These are phyloP conservation scores for Eriocheir sinensis DNA, from an alignment of 1,140 invertebrate species.

Conservation along the genomic window DNA sequence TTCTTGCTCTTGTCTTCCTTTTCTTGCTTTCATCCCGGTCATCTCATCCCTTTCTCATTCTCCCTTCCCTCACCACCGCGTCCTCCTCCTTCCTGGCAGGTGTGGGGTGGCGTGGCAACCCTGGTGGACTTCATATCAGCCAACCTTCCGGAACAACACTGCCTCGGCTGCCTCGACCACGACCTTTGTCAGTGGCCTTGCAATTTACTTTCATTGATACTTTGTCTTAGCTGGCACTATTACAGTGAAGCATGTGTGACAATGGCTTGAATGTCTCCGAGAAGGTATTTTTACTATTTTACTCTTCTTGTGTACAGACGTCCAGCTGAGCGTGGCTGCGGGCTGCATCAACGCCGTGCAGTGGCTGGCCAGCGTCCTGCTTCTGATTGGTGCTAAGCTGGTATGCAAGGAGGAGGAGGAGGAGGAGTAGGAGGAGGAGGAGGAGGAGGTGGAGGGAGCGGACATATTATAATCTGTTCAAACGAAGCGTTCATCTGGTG, in stretches of 20 bases:
- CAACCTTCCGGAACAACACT: constrained; percentile 5
- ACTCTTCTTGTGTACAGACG: background rate
- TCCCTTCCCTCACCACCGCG: too few species aligned
- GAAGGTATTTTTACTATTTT: background rate
- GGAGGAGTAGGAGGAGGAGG: background rate
- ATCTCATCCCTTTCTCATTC: too few species aligned
- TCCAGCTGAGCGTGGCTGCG: background rate
- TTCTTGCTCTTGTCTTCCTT: too few species aligned
- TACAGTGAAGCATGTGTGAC: background rate
- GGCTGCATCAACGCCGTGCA: constrained; percentile 47
- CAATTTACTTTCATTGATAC: background rate
- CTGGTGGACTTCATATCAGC: constrained; percentile 62
- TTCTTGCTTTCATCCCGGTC: too few species aligned
- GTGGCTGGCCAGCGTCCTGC: constrained; percentile 29
- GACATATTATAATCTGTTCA: too few species aligned
- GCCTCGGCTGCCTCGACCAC: constrained; percentile 49
- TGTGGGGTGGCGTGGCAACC: constrained; percentile 52
- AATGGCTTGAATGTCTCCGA: background rate
- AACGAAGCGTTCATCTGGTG: too few species aligned
- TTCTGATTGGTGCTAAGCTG: background rate
- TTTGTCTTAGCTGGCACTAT: background rate
- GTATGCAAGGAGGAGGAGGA: background rate
- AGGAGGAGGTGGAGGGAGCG: background rate
- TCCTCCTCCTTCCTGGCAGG: background rate
- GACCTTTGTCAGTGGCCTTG: constrained; percentile 39